A percentile compares a stretch with the other conserved stretches of the same genome.
Conservation (phyloP, 2,888 invertebrate genomes). For the Laspeyria flexula region DNA sequence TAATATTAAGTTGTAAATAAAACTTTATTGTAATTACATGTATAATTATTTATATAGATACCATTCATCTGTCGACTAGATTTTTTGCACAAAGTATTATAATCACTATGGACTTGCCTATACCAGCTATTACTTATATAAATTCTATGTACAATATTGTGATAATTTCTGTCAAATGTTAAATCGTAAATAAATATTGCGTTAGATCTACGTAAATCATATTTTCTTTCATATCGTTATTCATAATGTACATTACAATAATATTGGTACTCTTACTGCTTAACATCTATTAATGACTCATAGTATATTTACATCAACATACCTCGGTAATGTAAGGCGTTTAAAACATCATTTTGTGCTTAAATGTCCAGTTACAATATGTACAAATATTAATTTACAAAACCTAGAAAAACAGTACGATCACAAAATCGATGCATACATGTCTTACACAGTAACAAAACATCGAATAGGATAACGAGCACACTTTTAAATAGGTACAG, state of each 20-base stretch:
- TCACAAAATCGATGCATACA: conserved; percentile 19
- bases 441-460: conserved; percentile 19
- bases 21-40: conserved; percentile 68
- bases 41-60: conserved; percentile 76
- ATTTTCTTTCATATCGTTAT: conserved; percentile 36
- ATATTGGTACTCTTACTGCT: conserved; percentile 39
- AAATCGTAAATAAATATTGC: conserved; percentile 55
- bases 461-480: conserved; percentile 14
- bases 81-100: conserved; percentile 82
- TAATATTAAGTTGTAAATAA: conserved; percentile 71
- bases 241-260: conserved; percentile 44
- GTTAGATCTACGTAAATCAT: conserved; percentile 46
- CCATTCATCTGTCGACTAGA: conserved; percentile 83
- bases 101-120: conserved; percentile 77
- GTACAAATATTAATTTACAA: conserved; percentile 36
- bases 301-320: conserved; percentile 53
- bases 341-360: conserved; percentile 49
- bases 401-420: conserved; percentile 18
- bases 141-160: conserved; percentile 65
- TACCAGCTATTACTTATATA: conserved; percentile 54
- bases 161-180: conserved; percentile 60
- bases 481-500: conserved; percentile 5
- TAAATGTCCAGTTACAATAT: conserved; percentile 21
- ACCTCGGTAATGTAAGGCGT: conserved; percentile 56
- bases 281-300: conserved; percentile 34